These are phyloP conservation scores for Lepus americanus DNA, from an alignment of 2,113 vertebrate genomes.

Conservation along the genomic window DNA sequence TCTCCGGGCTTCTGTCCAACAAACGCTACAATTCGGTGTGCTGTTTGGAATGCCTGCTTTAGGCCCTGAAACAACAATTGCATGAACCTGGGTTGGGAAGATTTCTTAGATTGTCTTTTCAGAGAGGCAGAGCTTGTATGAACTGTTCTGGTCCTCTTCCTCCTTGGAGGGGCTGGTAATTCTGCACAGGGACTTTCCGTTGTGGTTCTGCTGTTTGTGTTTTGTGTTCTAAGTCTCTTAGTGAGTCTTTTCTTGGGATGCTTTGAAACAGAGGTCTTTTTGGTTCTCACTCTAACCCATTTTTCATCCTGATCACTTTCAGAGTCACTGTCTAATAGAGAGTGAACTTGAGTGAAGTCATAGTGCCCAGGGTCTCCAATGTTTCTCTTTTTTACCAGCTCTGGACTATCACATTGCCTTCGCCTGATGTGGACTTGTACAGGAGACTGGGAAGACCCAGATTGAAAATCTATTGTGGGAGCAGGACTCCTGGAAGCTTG, in stretches of 20 bases:
- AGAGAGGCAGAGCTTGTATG: conserved; percentile 26
- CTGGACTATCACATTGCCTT: neutral
- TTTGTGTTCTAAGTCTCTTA: conserved; percentile 29
- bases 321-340: conserved; percentile 35
- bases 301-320: conserved; percentile 60
- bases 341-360: conserved; percentile 39
- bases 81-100: conserved; percentile 59
- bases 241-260: conserved; percentile 49
- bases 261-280: conserved; percentile 52
- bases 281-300: conserved; percentile 20
- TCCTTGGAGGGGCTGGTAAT: neutral
- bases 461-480: conserved; percentile 31
- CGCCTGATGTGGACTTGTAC: conserved; percentile 6
- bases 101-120: conserved; percentile 64
- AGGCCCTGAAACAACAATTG: conserved; percentile 65
- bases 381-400: neutral
- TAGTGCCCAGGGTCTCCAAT: neutral
- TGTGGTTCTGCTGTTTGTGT: neutral
- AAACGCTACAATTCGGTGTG: conserved; percentile 21
- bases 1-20: conserved; percentile 32
- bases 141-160: neutral
- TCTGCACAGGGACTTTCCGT: neutral
- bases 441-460: conserved; percentile 32
- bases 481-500: conserved; percentile 39
- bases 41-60: conserved; percentile 63